Percentiles rank a stretch among this genome's conserved stretches.
Conservation (phyloP, 2,888 invertebrate species). For the Dione juno region DNA sequence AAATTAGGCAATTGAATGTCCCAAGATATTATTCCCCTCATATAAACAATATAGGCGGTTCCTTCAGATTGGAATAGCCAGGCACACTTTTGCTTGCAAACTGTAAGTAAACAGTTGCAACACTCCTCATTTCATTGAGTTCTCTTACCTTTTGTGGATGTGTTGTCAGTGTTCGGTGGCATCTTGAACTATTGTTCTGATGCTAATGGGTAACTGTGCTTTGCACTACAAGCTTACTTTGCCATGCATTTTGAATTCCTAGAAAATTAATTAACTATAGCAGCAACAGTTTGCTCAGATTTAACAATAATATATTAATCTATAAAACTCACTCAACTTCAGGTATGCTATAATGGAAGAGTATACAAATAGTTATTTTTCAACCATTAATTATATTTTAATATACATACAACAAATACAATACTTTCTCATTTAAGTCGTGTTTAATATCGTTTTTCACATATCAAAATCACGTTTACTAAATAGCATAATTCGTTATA, state of each 20-base stretch:
- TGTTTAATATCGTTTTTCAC: too few relatives aligned
- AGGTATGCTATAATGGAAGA: too few relatives aligned
- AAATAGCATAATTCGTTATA: neutral
- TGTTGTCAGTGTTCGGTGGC: conserved; percentile 39
- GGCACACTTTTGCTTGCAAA: too few relatives aligned
- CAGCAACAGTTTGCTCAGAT: neutral
- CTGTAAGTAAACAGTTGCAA: conserved; percentile 3
- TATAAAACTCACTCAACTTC: neutral
- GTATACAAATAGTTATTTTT: too few relatives aligned
- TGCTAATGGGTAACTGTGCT: conserved; percentile 50
- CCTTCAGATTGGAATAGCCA: too few relatives aligned
- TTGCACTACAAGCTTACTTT: conserved; percentile 47
- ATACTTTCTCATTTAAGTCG: neutral
- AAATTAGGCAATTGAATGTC: too few relatives aligned
- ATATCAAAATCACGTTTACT: neutral
- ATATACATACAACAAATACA: too few relatives aligned
- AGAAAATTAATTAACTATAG: conserved; percentile 31
- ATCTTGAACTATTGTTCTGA: conserved; percentile 48
- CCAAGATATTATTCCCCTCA: too few relatives aligned
- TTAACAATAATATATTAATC: neutral
- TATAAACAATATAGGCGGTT: too few relatives aligned
- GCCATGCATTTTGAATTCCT: conserved; percentile 36
- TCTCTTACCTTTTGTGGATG: conserved; percentile 40
- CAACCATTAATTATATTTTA: too few relatives aligned
- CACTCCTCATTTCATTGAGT: conserved; percentile 37